Evolutionary conservation across 2,888 invertebrate genomes (phyloP).

Genomic region (Sphaerophoria rueppellii): DNA sequence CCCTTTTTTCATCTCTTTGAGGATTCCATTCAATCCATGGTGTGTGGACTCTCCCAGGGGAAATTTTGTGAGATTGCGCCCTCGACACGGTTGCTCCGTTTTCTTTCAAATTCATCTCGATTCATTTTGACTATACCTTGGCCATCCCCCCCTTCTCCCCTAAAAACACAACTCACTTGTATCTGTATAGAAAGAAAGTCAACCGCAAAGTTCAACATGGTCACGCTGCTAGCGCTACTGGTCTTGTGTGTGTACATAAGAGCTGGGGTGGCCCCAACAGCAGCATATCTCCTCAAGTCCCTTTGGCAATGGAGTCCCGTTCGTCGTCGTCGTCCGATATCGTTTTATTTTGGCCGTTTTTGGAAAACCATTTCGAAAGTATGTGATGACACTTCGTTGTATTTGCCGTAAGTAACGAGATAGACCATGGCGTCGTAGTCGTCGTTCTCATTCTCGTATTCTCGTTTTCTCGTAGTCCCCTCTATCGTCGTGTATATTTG

Average conservation of each 20-base stretch:
- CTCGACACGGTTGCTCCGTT: constrained; percentile 65
- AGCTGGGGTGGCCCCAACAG: constrained; percentile 13
- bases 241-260: constrained; percentile 56
- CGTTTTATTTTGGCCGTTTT: constrained; percentile 67
- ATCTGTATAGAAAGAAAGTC: constrained; percentile 61
- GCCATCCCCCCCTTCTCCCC: not conserved
- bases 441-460: constrained; percentile 62
- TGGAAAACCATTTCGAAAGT: constrained; percentile 73
- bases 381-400: constrained; percentile 72
- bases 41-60: constrained; percentile 63
- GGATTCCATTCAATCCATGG: not conserved
- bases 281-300: not conserved
- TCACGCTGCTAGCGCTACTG: constrained; percentile 40
- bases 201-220: constrained; percentile 63
- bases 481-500: constrained; percentile 53
- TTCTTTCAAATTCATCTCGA: constrained; percentile 56
- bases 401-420: constrained; percentile 74
- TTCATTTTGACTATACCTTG: constrained; percentile 10
- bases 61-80: constrained; percentile 73
- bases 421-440: constrained; percentile 73
- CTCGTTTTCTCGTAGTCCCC: constrained; percentile 17
- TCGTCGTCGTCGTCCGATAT: constrained; percentile 31
- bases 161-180: too few relatives aligned
- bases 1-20: constrained; percentile 55
- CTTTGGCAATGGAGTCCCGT: constrained; percentile 9